Percentiles rank a stretch among this genome's conserved stretches.
Conservation (phyloP, 2,113 vertebrate species). For the Anoura caudifer region DNA sequence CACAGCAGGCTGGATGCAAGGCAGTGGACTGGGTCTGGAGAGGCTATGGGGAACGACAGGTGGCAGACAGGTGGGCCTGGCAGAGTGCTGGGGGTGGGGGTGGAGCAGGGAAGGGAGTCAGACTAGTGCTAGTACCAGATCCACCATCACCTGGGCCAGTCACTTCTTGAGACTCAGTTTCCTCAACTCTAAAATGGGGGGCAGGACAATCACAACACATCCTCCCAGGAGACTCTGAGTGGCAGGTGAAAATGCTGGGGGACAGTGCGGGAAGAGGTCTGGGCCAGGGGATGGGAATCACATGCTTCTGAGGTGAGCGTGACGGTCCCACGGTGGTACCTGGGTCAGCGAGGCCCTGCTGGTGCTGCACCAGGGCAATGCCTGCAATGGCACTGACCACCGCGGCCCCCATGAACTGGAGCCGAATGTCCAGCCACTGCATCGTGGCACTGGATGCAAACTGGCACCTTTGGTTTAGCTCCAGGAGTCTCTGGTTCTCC, state of each 20-base stretch:
- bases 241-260: background rate
- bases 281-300: background rate
- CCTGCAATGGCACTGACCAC: constrained; percentile 88
- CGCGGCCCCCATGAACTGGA: constrained; percentile 94
- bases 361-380: constrained; percentile 92
- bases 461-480: constrained; percentile 94
- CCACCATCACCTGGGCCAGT: background rate
- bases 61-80: background rate
- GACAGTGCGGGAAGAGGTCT: background rate
- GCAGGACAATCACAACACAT: background rate
- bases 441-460: constrained; percentile 88
- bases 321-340: constrained; percentile 76
- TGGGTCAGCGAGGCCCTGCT: constrained; percentile 86
- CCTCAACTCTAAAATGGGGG: background rate
- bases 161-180: background rate
- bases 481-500: constrained; percentile 87
- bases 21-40: background rate
- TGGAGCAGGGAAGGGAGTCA: background rate
- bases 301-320: background rate
- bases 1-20: background rate
- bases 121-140: background rate
- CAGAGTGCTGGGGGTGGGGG: accelerated
- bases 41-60: background rate
- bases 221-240: background rate
- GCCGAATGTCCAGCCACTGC: constrained; percentile 95